Percentiles rank a stretch among this genome's conserved stretches.
Conservation (phyloP, 2,888 invertebrate genomes). For the Caenorhabditis drosophilae region DNA sequence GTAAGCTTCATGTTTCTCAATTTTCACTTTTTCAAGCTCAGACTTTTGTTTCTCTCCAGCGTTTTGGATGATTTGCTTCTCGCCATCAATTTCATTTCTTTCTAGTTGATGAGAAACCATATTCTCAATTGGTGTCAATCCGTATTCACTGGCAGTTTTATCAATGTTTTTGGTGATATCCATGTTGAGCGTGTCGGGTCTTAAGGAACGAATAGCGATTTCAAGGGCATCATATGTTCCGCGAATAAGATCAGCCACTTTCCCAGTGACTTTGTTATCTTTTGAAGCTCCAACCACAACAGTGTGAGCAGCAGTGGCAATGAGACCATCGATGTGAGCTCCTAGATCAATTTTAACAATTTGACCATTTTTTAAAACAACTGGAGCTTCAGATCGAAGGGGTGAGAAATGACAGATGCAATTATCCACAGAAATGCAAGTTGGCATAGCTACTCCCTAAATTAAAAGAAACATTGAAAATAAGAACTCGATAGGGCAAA, state of each 20-base stretch:
- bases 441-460: conserved; percentile 88
- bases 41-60: conserved; percentile 84
- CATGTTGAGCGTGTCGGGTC: conserved; percentile 76
- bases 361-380: conserved; percentile 78
- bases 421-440: conserved; percentile 96
- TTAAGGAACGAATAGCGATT: conserved; percentile 88
- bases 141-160: conserved; percentile 80
- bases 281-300: conserved; percentile 82
- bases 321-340: conserved; percentile 97
- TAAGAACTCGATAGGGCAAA: not conserved
- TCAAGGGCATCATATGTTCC: conserved; percentile 95
- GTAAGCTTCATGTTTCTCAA: conserved; percentile 96
- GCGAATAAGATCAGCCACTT: conserved; percentile 89
- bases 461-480: conserved; percentile 14
- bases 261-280: conserved; percentile 78
- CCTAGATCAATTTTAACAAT: conserved; percentile 92
- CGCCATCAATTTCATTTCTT: conserved; percentile 82
- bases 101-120: conserved; percentile 81
- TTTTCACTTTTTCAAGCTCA: conserved; percentile 85
- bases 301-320: conserved; percentile 96
- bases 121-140: conserved; percentile 95
- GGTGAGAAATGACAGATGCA: conserved; percentile 99
- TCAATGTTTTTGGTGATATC: conserved; percentile 64
- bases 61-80: conserved; percentile 95
- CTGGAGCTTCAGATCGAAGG: conserved; percentile 82